Conservation (phyloP, 2,113 vertebrate species). For the Patagioenas fasciata region DNA sequence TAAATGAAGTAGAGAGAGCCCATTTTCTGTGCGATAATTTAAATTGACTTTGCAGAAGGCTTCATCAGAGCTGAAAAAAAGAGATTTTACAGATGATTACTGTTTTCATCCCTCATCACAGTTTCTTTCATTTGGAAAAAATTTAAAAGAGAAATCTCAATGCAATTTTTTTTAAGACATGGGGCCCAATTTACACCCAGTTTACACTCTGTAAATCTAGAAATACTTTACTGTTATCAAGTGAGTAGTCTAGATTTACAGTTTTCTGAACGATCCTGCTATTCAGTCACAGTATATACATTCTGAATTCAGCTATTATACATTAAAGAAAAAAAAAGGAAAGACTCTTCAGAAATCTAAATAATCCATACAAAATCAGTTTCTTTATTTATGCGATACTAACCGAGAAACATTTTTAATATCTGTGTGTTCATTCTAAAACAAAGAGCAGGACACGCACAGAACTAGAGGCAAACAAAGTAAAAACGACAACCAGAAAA, state of each 20-base stretch:
- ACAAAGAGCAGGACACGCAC: too few species aligned
- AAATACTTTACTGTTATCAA: not conserved
- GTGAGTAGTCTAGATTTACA: not conserved
- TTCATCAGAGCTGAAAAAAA: conserved; percentile 87
- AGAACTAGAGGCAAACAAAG: not conserved
- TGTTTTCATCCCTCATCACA: not conserved
- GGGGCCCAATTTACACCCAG: not conserved
- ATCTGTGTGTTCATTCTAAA: not conserved
- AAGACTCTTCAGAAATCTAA: not conserved
- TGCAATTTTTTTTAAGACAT: not conserved
- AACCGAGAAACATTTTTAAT: not conserved
- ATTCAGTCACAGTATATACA: not conserved
- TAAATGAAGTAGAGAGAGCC: conserved; percentile 91
- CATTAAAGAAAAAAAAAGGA: not conserved
- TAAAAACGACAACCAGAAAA: not conserved
- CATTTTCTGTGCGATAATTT: conserved; percentile 88
- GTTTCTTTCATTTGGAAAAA: conserved; percentile 24
- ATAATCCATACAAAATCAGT: not conserved
- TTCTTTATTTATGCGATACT: not conserved
- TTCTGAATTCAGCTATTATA: not conserved
- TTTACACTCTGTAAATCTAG: not conserved
- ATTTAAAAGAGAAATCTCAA: not conserved
- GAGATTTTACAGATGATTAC: conserved; percentile 41
- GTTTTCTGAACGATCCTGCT: not conserved
- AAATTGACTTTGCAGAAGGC: conserved; percentile 93